phyloP scores from a whole-genome alignment of 2,888 invertebrate species.

The Cerastis rubricosa region DNA sequence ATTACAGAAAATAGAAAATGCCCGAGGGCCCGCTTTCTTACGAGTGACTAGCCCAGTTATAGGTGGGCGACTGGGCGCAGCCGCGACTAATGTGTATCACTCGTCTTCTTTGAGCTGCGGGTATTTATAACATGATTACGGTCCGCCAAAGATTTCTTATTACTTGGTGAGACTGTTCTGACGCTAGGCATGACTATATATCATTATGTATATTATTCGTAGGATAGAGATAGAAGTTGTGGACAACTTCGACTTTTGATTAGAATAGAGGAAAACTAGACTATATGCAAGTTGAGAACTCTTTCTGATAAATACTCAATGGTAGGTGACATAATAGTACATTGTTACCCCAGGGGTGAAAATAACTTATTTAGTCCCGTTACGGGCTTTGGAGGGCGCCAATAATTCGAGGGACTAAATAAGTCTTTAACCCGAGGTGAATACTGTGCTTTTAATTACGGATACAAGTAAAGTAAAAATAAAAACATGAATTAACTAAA shows the following conservation, averaged over 20 bases:
- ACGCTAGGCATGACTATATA: neutral
- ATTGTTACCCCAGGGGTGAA: too few relatives aligned
- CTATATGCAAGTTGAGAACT: neutral
- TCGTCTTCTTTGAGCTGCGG: slow-evolving; percentile 51
- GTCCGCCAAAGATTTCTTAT: slow-evolving; percentile 4
- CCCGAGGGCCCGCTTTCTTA: slow-evolving; percentile 87
- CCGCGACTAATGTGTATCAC: slow-evolving; percentile 66
- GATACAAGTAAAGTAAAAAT: too few relatives aligned
- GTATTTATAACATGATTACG: slow-evolving; percentile 53
- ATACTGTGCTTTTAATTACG: too few relatives aligned
- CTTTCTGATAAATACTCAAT: neutral
- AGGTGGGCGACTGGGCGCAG: slow-evolving; percentile 80
- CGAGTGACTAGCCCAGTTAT: slow-evolving; percentile 78
- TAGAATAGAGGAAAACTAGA: neutral
- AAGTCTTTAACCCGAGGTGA: too few relatives aligned
- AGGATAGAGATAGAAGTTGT: neutral
- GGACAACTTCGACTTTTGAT: neutral
- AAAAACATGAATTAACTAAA: too few relatives aligned
- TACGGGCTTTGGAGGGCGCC: too few relatives aligned
- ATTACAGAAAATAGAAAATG: slow-evolving; percentile 89
- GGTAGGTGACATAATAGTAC: neutral
- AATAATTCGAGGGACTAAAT: too few relatives aligned
- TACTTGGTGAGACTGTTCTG: neutral
- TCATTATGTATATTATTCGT: neutral
- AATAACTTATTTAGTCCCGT: too few relatives aligned